phyloP scores from a whole-genome alignment of 1,140 invertebrate genomes.

The Eumeta japonica region DNA sequence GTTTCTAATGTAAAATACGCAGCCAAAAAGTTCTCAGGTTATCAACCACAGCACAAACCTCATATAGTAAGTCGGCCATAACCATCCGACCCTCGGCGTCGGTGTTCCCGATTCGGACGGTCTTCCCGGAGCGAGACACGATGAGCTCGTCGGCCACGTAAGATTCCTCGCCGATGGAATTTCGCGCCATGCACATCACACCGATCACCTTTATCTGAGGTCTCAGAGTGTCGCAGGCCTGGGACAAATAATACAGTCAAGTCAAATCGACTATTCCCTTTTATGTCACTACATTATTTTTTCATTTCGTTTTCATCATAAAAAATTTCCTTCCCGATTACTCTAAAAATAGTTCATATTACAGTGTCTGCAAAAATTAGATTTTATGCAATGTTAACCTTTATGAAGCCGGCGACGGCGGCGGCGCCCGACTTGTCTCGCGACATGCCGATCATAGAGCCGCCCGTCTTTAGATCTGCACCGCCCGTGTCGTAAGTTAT shows the following conservation, averaged over 20 bases:
- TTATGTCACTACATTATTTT: too few relatives aligned
- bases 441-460: constrained; percentile 91
- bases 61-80: constrained; percentile 90
- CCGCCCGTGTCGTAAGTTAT: constrained; percentile 92
- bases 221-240: constrained; percentile 57
- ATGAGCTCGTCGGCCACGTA: constrained; percentile 92
- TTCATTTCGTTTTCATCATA: too few relatives aligned
- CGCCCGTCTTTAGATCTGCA: constrained; percentile 83
- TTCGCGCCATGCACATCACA: constrained; percentile 82
- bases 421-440: constrained; percentile 96
- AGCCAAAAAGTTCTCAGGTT: neutral
- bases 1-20: neutral
- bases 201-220: constrained; percentile 82
- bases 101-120: constrained; percentile 86
- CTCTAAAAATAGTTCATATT: too few relatives aligned
- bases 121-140: constrained; percentile 75
- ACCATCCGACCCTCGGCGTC: constrained; percentile 94
- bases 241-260: constrained; percentile 4
- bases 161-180: constrained; percentile 84
- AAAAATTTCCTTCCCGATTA: too few relatives aligned
- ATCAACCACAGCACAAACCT: too few relatives aligned
- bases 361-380: too few relatives aligned
- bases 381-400: too few relatives aligned
- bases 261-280: too few relatives aligned
- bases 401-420: constrained; percentile 88